phyloP scores from a whole-genome alignment of 2,113 vertebrate species.

The Ailurus styani region DNA sequence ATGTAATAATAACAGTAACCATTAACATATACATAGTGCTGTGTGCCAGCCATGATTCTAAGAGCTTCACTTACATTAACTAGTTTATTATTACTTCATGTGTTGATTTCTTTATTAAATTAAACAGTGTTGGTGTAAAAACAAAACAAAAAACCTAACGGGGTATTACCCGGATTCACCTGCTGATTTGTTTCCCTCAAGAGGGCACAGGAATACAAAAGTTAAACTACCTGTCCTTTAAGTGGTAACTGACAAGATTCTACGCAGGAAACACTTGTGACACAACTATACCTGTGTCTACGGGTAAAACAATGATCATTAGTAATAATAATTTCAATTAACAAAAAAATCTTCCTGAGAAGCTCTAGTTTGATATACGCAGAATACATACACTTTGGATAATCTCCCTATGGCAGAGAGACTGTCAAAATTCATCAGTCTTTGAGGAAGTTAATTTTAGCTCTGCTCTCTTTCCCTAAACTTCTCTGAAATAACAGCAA shows the following conservation, averaged over 20 bases:
- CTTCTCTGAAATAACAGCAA: not conserved
- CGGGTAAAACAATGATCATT: not conserved
- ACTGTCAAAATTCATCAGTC: not conserved
- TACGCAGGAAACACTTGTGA: not conserved
- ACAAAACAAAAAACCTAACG: not conserved
- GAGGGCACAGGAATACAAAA: not conserved
- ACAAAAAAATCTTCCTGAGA: not conserved
- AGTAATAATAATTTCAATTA: not conserved
- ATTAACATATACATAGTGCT: not conserved
- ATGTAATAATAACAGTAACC: not conserved
- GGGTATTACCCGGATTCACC: not conserved
- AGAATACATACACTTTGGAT: not conserved
- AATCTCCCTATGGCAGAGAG: not conserved
- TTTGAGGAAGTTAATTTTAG: slow-evolving; percentile 23
- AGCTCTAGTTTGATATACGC: not conserved
- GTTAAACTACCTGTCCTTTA: not conserved
- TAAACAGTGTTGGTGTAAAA: not conserved
- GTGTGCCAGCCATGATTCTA: not conserved
- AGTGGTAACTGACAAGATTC: not conserved
- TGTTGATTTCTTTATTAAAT: not conserved
- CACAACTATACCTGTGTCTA: not conserved
- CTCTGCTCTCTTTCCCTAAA: not conserved
- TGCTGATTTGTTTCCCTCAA: not conserved
- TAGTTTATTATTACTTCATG: not conserved
- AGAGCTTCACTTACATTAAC: not conserved